Base-by-base conservation (phyloP, 2,888 invertebrate species). In the Epistrophe eligans region DNA sequence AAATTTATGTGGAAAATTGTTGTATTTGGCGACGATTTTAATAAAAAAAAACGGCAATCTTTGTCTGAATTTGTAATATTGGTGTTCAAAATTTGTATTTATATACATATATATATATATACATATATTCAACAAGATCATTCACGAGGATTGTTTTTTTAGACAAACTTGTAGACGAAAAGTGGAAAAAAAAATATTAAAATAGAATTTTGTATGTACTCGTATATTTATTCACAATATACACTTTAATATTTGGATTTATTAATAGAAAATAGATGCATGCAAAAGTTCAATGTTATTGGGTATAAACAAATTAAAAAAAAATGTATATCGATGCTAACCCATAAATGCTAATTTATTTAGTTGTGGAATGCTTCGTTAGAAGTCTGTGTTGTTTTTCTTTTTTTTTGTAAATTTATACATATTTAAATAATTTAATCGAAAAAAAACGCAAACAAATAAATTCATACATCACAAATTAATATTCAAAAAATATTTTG, bases 351-450 rank as follows among this genome's bases (percentile, higher is more conserved):
- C 40, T 40, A 40, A 62, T 4, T 15, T 28, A 55, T 55, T 67
- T 77, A 81, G 19, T 77, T 52, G 66, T 76, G 67, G 57, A 60
- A 66, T 71, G 57, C 70, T 77, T 81, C 62, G 24, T 48, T 48
- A 17, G 67, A 72, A 80, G 48, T 79, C 64, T 74, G 57, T 74
- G 15, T 17, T 77, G 17, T 57, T 48, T 77, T 72, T 35, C 9
- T 35, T 81, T 77, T 81, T 84, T 87, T 83, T 67, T 60, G 83
- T 87, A 76, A 74, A 79, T 83, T 83, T 87, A 76, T 87, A 83
- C 76, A 83, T 62, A 79, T 35, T 17, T 35, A 48, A 64, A 50
- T 74, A 79, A 79, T 74, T 85, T 38, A 79, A 77, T 55, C 70
- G 70, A 87, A 82, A 87, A 45, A n/a, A 79, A 87, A 76, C 62